A percentile compares a stretch with the other conserved stretches of the same genome.
phyloP scores from a whole-genome alignment of 2,113 vertebrate genomes.

The Arvicanthis niloticus region DNA sequence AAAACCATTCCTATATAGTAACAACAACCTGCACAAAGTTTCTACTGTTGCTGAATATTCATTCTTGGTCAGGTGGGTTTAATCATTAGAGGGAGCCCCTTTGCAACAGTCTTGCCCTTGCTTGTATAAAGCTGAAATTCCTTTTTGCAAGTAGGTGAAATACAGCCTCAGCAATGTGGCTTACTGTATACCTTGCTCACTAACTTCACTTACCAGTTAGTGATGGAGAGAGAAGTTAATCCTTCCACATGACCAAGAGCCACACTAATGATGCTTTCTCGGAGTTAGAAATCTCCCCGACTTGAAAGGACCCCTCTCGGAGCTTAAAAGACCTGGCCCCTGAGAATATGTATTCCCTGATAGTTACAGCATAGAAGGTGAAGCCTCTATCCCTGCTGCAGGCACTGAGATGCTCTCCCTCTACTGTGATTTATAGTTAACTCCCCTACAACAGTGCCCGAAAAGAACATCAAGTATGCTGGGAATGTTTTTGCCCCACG shows the following conservation, averaged over 20 bases:
- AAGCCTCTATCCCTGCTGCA: neutral
- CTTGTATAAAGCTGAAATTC: neutral
- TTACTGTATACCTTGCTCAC: neutral
- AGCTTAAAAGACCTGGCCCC: neutral
- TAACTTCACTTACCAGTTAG: neutral
- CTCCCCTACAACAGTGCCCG: conserved; percentile 1
- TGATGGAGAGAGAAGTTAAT: neutral
- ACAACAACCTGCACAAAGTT: neutral
- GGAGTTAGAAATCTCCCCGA: neutral
- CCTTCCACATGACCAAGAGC: neutral
- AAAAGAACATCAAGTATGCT: conserved; percentile 73
- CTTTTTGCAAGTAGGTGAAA: neutral
- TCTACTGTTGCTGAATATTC: neutral
- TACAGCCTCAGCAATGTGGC: neutral
- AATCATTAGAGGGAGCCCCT: neutral
- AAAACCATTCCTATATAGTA: neutral
- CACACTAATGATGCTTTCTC: neutral
- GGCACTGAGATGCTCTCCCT: accelerated
- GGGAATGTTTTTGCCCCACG: conserved; percentile 68
- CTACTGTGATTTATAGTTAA: conserved; percentile 68
- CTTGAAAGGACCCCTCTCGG: neutral
- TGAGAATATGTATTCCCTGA: neutral
- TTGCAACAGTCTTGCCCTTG: neutral
- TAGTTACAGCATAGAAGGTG: accelerated
- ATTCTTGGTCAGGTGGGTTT: neutral